Evolutionary conservation across 2,113 vertebrate species (phyloP).

Genomic region (Crypturellus undulatus): DNA sequence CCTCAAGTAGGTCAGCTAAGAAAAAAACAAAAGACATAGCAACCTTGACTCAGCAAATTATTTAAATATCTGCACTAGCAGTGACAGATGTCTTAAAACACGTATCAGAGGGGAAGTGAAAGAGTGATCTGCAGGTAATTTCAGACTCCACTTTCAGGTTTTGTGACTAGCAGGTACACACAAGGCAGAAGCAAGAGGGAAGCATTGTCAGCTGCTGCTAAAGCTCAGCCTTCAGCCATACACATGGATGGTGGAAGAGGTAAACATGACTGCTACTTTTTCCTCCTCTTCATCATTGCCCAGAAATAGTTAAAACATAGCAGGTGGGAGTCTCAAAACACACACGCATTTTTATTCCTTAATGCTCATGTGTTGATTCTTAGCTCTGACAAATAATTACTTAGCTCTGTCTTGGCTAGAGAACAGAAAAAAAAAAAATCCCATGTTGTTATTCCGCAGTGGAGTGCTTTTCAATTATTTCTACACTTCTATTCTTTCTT

Average conservation of each 20-base stretch:
- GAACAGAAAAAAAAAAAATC: not conserved
- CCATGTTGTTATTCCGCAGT: not conserved
- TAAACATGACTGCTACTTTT: not conserved
- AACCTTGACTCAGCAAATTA: not conserved
- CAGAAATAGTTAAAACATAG: not conserved
- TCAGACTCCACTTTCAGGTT: not conserved
- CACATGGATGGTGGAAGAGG: not conserved
- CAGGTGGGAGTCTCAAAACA: not conserved
- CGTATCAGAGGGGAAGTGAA: not conserved
- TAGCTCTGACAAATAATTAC: conserved; percentile 14
- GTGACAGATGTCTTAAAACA: not conserved
- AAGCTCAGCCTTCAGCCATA: accelerated
- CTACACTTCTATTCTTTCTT: not conserved
- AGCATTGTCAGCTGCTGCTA: not conserved
- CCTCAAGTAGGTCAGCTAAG: not conserved
- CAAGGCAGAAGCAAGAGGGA: not conserved
- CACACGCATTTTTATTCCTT: not conserved
- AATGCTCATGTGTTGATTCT: not conserved
- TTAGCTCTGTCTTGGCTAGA: not conserved
- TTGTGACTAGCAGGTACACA: not conserved
- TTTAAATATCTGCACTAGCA: accelerated
- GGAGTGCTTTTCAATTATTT: not conserved
- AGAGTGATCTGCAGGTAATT: not conserved
- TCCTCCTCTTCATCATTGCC: not conserved
- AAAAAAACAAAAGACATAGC: not conserved